phyloP scores from a whole-genome alignment of 1,140 invertebrate species.

The Drosophila melanica region DNA sequence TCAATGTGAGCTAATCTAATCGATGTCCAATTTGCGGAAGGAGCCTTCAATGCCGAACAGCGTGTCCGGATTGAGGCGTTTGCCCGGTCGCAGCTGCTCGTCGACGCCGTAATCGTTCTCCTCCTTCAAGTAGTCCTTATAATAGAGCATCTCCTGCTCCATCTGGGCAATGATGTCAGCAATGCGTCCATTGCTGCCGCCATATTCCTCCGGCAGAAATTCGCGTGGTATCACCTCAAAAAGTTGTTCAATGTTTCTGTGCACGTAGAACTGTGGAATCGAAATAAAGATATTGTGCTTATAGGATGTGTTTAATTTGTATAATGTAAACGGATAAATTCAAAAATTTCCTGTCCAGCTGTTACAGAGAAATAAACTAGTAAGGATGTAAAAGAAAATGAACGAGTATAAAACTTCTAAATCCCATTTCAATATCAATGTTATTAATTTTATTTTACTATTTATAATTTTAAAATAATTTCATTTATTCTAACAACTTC shows the following conservation, averaged over 20 bases:
- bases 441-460: no score
- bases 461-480: no score
- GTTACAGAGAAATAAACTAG: no score
- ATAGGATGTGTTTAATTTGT: neutral
- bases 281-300: no score
- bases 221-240: constrained; percentile 84
- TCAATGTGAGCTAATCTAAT: constrained; percentile 50
- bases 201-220: constrained; percentile 86
- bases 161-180: constrained; percentile 84
- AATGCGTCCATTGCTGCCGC: constrained; percentile 84
- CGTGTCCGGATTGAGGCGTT: constrained; percentile 84
- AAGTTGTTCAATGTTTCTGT: constrained; percentile 84
- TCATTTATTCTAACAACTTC: no score
- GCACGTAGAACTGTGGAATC: constrained; percentile 83
- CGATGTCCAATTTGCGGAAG: constrained; percentile 84
- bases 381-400: no score
- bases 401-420: no score
- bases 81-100: constrained; percentile 85
- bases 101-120: constrained; percentile 85
- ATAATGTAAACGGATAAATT: no score
- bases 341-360: no score
- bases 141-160: constrained; percentile 84
- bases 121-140: constrained; percentile 84
- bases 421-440: no score
- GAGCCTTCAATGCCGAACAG: constrained; percentile 86